Evolutionary conservation across 2,113 vertebrate species (phyloP).

Genomic region (Plotosus lineatus): DNA sequence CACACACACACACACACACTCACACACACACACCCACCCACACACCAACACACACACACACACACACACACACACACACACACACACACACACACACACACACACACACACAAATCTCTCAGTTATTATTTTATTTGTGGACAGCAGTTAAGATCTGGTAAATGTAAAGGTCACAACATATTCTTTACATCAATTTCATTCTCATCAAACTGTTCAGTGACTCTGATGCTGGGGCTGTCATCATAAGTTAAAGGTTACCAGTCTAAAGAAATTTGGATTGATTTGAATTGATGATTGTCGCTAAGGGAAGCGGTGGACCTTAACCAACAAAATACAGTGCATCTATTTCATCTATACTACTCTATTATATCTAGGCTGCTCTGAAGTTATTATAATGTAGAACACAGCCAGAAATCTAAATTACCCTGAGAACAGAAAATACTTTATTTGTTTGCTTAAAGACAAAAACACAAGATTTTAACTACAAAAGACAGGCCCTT

Average conservation of each 20-base stretch:
- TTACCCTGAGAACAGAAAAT: not conserved
- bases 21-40: too few relatives aligned
- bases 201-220: not conserved
- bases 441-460: not conserved
- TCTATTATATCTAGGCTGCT: too few relatives aligned
- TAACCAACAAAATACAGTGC: not conserved
- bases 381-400: not conserved
- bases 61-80: too few relatives aligned
- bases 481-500: too few relatives aligned
- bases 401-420: not conserved
- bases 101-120: too few relatives aligned
- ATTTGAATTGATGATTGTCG: not conserved
- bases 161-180: not conserved
- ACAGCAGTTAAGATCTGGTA: not conserved
- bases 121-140: not conserved
- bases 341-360: too few relatives aligned
- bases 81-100: too few relatives aligned
- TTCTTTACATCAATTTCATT: not conserved
- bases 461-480: not conserved
- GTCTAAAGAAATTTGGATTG: not conserved
- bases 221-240: not conserved
- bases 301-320: not conserved
- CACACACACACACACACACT: too few relatives aligned
- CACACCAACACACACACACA: too few relatives aligned
- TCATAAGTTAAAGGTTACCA: too few relatives aligned